Evolutionary conservation across 2,797 vertebrate genomes (phyloP).

Genomic region (Silurus aristotelis): DNA sequence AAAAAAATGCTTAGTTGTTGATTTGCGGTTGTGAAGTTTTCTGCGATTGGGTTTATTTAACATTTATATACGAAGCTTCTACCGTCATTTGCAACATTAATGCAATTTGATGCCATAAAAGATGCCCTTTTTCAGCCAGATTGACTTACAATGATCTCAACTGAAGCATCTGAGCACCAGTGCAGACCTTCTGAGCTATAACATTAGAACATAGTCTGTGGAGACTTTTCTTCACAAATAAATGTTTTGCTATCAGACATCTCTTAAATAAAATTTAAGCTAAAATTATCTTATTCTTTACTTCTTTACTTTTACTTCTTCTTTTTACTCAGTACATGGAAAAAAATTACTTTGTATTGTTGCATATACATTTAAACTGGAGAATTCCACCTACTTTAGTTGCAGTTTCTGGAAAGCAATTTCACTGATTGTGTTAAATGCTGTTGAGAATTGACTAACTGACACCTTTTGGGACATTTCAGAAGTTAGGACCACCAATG

Average conservation of each 20-base stretch:
- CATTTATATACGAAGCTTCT: neutral
- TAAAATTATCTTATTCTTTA: no score
- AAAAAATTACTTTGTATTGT: neutral
- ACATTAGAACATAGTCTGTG: no score
- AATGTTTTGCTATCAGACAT: neutral
- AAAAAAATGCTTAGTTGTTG: neutral
- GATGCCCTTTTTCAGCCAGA: no score
- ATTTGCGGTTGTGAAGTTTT: neutral
- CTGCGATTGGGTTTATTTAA: neutral
- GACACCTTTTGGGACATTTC: constrained; percentile 23
- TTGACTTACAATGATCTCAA: no score
- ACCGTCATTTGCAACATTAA: neutral
- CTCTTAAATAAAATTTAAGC: no score
- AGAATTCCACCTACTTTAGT: neutral
- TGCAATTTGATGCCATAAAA: no score
- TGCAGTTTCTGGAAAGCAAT: neutral
- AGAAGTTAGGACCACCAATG: constrained; percentile 74
- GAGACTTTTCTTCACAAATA: neutral
- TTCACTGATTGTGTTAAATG: neutral
- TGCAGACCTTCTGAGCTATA: no score
- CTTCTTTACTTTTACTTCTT: no score
- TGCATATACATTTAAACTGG: neutral
- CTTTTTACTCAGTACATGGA: neutral
- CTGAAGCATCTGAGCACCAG: no score
- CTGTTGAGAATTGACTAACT: neutral